Evolutionary conservation across 1,140 invertebrate genomes (phyloP), one percentile per base, ranked within the genome.

Genomic region (Kradibia gibbosae): DNA sequence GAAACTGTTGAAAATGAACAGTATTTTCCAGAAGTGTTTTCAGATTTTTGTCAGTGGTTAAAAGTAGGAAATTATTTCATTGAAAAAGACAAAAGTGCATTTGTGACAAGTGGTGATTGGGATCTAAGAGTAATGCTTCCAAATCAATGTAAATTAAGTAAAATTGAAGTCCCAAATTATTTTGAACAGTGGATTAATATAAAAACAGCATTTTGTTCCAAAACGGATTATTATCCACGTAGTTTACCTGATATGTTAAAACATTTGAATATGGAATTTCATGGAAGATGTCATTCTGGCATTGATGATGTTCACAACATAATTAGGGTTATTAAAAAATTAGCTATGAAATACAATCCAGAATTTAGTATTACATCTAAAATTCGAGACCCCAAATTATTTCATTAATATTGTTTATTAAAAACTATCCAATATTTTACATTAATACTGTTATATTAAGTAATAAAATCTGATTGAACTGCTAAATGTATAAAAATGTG

Each of bases 21-120:
- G n/a, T 42, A 89, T 67, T 92, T 92, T 82, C 86, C 88, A 8
- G 77, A 88, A 70, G 83, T 89, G 34, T 88, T 91, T 70, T n/a
- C 84, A 0, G 80, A 83, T 25, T 92, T 92, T 81, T 75, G 84
- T n/a, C n/a, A 82, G 0, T 92, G 91, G 91, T 42, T 91, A 8
- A 57, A 85, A 1, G 48, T 87, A 7, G 81, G 87, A 70, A 80
- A 82, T n/a, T 91, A 87, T 78, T 85, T 89, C 22, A 45, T 85
- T n/a, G 70, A 84, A 53, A 75, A 78, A 22, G 60, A 86, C 10
- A 79, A 88, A n/a, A 87, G 87, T 83, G 86, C 89, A 1, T 94
- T 94, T 88, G 90, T 94, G 4, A 94, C 93, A 0, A 94, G 92
- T 86, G 94, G 94, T 22, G 93, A 94, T 87, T 94, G 94, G 94